Percentiles rank a stretch among this genome's conserved stretches.
phyloP scores from a whole-genome alignment of 2,888 invertebrate species.

The Limnephilus rhombicus region DNA sequence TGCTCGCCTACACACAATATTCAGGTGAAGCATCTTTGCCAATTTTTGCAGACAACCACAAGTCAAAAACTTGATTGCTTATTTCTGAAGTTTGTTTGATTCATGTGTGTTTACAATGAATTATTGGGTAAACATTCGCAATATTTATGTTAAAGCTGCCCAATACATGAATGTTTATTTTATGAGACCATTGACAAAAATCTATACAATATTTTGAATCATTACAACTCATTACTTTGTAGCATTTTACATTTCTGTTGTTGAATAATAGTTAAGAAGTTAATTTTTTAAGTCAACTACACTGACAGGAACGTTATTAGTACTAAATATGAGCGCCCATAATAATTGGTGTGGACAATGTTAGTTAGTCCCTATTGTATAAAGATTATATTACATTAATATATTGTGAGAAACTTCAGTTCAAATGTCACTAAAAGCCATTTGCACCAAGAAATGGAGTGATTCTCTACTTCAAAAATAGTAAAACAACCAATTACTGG shows the following conservation, averaged over 20 bases:
- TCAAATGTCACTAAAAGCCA: not conserved
- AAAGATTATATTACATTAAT: not conserved
- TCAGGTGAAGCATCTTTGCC: slow-evolving; percentile 28
- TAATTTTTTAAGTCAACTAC: not conserved
- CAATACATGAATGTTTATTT: slow-evolving; percentile 18
- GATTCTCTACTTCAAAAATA: not conserved
- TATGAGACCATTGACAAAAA: not conserved
- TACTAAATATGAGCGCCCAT: not conserved
- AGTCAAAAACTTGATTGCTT: slow-evolving; percentile 9
- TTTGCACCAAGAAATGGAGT: not conserved
- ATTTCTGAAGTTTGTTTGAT: slow-evolving; percentile 23
- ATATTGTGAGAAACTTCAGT: not conserved
- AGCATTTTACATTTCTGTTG: not conserved
- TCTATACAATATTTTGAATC: slow-evolving; percentile 4
- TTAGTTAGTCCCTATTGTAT: not conserved
- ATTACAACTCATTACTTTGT: not conserved
- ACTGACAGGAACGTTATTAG: not conserved
- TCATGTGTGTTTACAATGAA: not conserved
- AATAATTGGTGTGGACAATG: not conserved
- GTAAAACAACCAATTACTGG: not conserved
- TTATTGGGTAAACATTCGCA: not conserved
- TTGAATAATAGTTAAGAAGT: not conserved
- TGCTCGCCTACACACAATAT: slow-evolving; percentile 11
- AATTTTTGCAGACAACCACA: slow-evolving; percentile 13
- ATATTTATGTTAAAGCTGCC: slow-evolving; percentile 1